Base-by-base conservation (phyloP, 2,888 invertebrate species). In the Dryobotodes eremita region DNA sequence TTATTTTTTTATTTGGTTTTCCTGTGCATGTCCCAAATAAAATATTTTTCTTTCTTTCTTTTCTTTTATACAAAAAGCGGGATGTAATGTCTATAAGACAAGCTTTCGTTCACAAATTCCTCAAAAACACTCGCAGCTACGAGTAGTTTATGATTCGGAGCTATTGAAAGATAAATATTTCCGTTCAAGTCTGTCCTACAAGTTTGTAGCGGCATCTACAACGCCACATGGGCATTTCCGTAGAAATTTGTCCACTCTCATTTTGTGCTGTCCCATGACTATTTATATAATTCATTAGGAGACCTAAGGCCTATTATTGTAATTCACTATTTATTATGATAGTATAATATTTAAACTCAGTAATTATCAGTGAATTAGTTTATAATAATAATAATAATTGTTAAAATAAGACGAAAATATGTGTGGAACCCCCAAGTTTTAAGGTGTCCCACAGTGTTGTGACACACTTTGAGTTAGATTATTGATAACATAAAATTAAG, bases 381-480 rank as follows among this genome's bases (percentile, higher is more conserved):
- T 65, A 65, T 13, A 42, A 42, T 65, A 42, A 65, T 23, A 13
- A 65, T 65, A 65, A 65, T 23, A 65, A 65, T 65, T 65, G 23
- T 65, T 42, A 65, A 65, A 65, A 65, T 65, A 65, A 65, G 65
- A 65, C n/a, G 65, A 42, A 65, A 65, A 65, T 42, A 65, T 65
- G 23, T 65, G 23, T 65, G 42, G 61, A 61, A 31, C 17, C 61
- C 61, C 59, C 59, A 26, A 61, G 59, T 61, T 23, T n/a, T n/a
- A n/a, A n/a, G 23, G n/a, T n/a, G n/a, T n/a, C n/a, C n/a, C n/a
- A n/a, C n/a, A n/a, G n/a, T n/a, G n/a, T n/a, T n/a, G n/a, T 42
- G 11, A 23, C 42, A 36, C 42, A 36, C 64, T 64, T 64, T 42
- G 11, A 42, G 42, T 61, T 61, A 17, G 59, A 61, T 61, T 61